These are phyloP conservation scores for Cottus gobio DNA, from an alignment of 2,113 vertebrate genomes.

Conservation along the genomic window DNA sequence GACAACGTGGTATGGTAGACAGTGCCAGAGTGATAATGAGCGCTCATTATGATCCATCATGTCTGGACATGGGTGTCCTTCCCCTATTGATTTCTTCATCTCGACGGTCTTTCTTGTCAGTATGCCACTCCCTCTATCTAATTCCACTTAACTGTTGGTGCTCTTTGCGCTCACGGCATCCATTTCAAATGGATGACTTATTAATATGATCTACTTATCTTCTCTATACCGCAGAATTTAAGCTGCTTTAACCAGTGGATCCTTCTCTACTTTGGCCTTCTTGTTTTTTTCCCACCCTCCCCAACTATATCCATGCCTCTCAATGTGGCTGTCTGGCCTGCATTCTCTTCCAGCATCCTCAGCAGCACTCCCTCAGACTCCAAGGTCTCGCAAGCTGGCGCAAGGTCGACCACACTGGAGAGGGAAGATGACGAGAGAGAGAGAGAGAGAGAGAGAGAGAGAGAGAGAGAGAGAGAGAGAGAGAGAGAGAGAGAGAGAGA, in stretches of 20 bases:
- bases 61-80: conserved; percentile 68
- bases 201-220: conserved; percentile 37
- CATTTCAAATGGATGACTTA: conserved; percentile 38
- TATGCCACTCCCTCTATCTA: conserved; percentile 61
- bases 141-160: conserved; percentile 56
- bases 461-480: conserved; percentile 2
- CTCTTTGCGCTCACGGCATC: conserved; percentile 27
- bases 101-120: conserved; percentile 58
- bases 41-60: conserved; percentile 71
- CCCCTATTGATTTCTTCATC: conserved; percentile 73
- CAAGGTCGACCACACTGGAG: conserved; percentile 70
- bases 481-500: conserved; percentile 21
- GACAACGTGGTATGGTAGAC: conserved; percentile 22
- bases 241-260: conserved; percentile 26
- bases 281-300: not conserved
- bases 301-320: conserved; percentile 16
- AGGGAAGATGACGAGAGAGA: conserved; percentile 33
- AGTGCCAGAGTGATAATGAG: conserved; percentile 63
- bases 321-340: conserved; percentile 47
- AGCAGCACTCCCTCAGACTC: conserved; percentile 52
- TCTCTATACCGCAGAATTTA: conserved; percentile 4
- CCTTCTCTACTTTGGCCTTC: conserved; percentile 7
- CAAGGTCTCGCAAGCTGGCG: conserved; percentile 73
- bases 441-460: not conserved
- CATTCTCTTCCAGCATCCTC: conserved; percentile 58